Evolutionary conservation across 2,113 vertebrate species (phyloP).

Genomic region (Apteryx owenii): DNA sequence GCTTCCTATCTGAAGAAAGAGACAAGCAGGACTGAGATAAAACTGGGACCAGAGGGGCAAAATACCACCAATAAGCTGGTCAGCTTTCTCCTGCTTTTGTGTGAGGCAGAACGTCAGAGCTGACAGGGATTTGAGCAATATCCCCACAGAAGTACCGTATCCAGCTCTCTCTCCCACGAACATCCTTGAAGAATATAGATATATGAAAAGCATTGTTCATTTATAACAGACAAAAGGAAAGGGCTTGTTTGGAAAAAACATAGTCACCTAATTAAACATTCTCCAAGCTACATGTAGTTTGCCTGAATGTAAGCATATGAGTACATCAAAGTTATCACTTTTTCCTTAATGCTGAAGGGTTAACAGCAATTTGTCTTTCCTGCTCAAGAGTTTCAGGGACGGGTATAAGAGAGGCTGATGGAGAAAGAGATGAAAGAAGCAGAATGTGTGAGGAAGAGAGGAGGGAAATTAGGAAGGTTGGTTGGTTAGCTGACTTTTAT

Average conservation of each 20-base stretch:
- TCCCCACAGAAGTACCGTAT: background rate
- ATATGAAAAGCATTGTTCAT: background rate
- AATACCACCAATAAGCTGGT: background rate
- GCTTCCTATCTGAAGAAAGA: background rate
- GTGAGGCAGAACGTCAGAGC: background rate
- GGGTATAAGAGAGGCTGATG: background rate
- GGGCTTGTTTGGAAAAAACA: background rate
- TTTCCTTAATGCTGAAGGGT: background rate
- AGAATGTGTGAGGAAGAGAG: background rate
- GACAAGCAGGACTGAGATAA: background rate
- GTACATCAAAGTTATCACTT: background rate
- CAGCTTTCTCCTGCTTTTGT: background rate
- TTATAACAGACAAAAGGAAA: background rate
- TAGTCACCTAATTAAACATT: background rate
- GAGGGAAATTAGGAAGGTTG: background rate
- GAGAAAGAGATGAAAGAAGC: background rate
- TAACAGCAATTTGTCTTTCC: slow-evolving; percentile 13
- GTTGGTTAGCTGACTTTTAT: background rate
- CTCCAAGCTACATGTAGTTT: background rate
- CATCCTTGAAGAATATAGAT: background rate
- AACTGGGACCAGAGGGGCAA: background rate
- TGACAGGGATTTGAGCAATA: background rate
- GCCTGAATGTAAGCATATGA: background rate
- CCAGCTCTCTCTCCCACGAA: background rate
- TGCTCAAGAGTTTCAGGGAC: background rate